These are phyloP conservation scores for Pseudonaja textilis DNA, from an alignment of 2,113 vertebrate genomes.

Conservation along the genomic window DNA sequence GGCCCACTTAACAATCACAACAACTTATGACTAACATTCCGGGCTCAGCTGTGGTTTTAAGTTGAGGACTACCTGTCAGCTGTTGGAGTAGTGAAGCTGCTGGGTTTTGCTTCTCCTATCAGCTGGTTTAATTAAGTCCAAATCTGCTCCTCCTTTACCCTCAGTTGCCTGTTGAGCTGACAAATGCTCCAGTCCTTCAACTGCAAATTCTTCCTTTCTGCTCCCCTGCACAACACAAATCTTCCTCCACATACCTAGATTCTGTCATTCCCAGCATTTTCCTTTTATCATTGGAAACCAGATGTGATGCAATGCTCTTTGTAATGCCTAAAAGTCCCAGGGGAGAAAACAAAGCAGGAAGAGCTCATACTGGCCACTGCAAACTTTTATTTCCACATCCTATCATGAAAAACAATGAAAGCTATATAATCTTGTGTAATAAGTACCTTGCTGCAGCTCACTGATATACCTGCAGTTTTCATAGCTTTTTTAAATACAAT, in stretches of 20 bases:
- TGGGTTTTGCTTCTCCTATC: background rate
- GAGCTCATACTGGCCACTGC: background rate
- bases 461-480: background rate
- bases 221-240: background rate
- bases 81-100: background rate
- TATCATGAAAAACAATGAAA: background rate
- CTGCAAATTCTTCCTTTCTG: background rate
- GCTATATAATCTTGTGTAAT: background rate
- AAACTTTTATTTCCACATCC: background rate
- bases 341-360: background rate
- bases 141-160: background rate
- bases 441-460: background rate
- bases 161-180: background rate
- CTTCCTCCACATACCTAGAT: background rate
- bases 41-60: background rate
- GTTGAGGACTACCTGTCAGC: background rate
- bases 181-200: background rate
- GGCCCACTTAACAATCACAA: background rate
- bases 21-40: background rate
- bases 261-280: background rate
- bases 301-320: background rate
- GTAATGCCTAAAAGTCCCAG: background rate
- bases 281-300: background rate
- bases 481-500: background rate
- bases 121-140: background rate